These are phyloP conservation scores for Megaleporinus macrocephalus DNA, from an alignment of 2,113 vertebrate genomes.

Conservation along the genomic window DNA sequence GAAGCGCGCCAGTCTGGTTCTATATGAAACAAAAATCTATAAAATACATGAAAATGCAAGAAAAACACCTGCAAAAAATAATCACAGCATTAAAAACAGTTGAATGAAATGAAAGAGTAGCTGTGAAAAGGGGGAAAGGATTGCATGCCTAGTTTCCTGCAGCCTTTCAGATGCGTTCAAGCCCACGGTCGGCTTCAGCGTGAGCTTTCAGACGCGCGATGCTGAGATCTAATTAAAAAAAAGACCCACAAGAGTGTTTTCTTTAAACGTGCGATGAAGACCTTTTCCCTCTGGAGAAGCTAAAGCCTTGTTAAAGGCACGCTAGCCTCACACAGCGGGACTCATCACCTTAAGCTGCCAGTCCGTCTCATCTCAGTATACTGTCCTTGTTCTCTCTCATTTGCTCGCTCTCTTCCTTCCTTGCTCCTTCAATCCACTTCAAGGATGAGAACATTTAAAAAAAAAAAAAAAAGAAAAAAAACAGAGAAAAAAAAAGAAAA, in stretches of 20 bases:
- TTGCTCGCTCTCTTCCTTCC: neutral
- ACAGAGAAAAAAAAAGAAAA: neutral
- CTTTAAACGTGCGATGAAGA: neutral
- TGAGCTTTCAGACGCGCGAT: constrained; percentile 1
- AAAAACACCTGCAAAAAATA: too few relatives aligned
- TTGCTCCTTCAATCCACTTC: constrained; percentile 49
- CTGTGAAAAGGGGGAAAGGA: too few relatives aligned
- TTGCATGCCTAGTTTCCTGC: too few relatives aligned
- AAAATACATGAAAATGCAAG: too few relatives aligned
- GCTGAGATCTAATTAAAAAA: neutral
- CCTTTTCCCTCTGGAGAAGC: neutral
- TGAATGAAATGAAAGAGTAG: too few relatives aligned
- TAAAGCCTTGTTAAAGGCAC: constrained; percentile 9
- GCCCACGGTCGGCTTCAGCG: constrained; percentile 11
- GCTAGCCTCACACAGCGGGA: neutral
- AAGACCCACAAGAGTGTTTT: neutral
- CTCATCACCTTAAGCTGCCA: constrained; percentile 16
- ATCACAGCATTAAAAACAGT: too few relatives aligned
- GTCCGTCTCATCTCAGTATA: neutral
- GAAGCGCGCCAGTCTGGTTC: too few relatives aligned
- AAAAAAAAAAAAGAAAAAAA: too few relatives aligned
- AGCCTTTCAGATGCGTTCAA: constrained; percentile 16
- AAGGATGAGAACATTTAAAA: constrained; percentile 32
- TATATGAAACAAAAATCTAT: too few relatives aligned
- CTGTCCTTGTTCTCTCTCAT: neutral